Evolutionary conservation across 2,113 vertebrate genomes (phyloP), one percentile per base, ranked within the genome.

Genomic region (Halcyon senegalensis): DNA sequence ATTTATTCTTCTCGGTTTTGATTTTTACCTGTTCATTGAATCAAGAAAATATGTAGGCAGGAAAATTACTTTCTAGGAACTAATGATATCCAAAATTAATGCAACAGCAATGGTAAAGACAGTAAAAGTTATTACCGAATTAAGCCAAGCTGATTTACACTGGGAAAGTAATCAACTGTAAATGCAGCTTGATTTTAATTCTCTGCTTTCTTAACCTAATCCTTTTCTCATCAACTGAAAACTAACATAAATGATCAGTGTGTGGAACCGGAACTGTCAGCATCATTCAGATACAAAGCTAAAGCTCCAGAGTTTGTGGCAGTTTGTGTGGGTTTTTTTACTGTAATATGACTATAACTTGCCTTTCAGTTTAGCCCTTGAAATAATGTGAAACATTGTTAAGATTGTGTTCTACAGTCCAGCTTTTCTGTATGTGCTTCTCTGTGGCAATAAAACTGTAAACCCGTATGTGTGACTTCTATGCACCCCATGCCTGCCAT

Each of bases 61-160:
- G 25, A 81, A 92, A 92, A 89, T 87, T 70, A 68, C 56, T 84
- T 92, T 91, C 62, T 70, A 87, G 33, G 17, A 94, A 91, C 89
- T 19, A 89, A 92, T 1, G 6, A 72, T 60, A 50, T 43, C 48
- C 58, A 63, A 92, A 84, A 91, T 72, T 50, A 84, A 80, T 63
- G 51, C 31, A 46, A 72, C 1, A 1, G 43, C 43, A 89, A n/a
- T 9, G 5, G 60, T 31, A 92, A 90, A 93, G 28, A 19, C 77
- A 75, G 37, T 46, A 10, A 87, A 84, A 94, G 64, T 17, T 27
- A 62, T 46, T 64, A 72, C 62, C 82, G 74, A 94, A 96, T 64
- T 84, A 89, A 94, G 28, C 39, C 48, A 79, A 87, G 67, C 33
- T 66, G 62, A 56, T 60, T 91, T 95, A 68, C 20, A 24, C 14